A percentile compares a stretch with the other conserved stretches of the same genome.
phyloP scores from a whole-genome alignment of 2,113 vertebrate genomes.

The Tursiops truncatus region DNA sequence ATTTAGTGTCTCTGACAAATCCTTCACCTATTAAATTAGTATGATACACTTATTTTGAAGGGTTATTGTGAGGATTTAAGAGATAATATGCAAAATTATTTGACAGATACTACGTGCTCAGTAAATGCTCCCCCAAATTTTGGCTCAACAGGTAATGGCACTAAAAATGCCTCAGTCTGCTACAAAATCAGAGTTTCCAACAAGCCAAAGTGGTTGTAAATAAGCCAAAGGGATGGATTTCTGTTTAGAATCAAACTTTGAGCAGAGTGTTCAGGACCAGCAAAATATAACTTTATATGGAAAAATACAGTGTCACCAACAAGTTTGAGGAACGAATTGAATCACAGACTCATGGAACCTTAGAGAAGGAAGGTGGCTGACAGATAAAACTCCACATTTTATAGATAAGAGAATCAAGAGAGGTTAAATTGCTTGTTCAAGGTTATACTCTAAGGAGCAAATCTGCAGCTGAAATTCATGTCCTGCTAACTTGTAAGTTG shows the following conservation, averaged over 20 bases:
- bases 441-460: neutral
- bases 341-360: constrained; percentile 13
- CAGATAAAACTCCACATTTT: neutral
- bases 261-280: neutral
- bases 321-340: neutral
- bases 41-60: neutral
- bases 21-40: neutral
- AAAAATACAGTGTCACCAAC: neutral
- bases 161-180: neutral
- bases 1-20: neutral
- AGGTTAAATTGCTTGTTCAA: neutral
- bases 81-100: neutral
- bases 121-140: neutral
- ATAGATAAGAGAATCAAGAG: neutral
- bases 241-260: neutral
- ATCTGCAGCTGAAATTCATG: neutral
- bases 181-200: neutral
- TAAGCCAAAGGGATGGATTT: neutral
- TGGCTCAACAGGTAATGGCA: neutral
- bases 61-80: neutral
- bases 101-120: neutral
- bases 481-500: neutral
- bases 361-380: neutral
- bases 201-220: neutral
- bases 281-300: neutral